phyloP scores from a whole-genome alignment of 2,797 vertebrate genomes.

The Sardinella longiceps region DNA sequence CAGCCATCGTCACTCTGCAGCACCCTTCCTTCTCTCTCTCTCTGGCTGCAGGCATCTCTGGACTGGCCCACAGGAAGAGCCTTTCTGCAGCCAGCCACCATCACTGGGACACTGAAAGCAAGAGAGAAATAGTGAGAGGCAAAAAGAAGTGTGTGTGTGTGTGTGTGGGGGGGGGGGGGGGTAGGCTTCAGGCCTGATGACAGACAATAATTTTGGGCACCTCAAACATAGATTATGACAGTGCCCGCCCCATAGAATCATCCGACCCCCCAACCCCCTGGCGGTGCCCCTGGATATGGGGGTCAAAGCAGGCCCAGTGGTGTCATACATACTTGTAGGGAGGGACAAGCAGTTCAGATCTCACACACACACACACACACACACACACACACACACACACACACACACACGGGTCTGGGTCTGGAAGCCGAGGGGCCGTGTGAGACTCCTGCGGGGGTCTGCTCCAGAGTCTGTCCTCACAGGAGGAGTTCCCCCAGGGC shows the following conservation, averaged over 20 bases:
- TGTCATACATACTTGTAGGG: no score
- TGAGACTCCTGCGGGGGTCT: background rate
- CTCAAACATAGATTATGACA: no score
- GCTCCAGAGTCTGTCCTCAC: background rate
- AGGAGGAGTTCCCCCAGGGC: conserved; percentile 6
- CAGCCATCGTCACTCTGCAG: background rate
- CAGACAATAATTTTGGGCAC: no score
- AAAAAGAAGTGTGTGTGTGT: no score
- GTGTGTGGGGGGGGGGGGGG: no score
- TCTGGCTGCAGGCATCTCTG: background rate
- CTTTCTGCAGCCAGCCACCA: background rate
- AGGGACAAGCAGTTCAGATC: background rate
- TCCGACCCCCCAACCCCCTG: no score
- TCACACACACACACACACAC: background rate
- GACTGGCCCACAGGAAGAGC: background rate
- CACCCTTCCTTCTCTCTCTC: background rate
- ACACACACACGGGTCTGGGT: background rate
- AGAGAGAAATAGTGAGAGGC: background rate
- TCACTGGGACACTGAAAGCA: background rate
- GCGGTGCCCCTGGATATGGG: background rate
- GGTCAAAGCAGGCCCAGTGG: background rate
- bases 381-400: background rate
- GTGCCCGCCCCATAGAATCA: no score
- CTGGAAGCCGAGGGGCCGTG: background rate
- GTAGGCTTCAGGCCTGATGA: no score